These are phyloP conservation scores for Hirtodrosophila duncani DNA, from an alignment of 2,888 invertebrate species.

Conservation along the genomic window DNA sequence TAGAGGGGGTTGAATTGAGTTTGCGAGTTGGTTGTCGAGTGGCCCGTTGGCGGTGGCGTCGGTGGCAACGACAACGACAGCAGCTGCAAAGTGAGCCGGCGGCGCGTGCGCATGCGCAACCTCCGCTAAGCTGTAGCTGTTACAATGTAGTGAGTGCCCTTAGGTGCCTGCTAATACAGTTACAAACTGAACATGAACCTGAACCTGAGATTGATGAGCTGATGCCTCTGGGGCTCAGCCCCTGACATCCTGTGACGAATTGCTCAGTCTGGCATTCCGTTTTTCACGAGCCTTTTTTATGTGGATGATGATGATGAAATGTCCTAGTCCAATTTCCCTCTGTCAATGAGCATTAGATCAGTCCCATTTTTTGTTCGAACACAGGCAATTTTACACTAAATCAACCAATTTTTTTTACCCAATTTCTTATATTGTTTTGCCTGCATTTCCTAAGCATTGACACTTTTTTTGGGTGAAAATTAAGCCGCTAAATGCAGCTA, in stretches of 20 bases:
- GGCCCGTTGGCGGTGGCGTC: conserved; percentile 21
- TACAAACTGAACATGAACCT: no score
- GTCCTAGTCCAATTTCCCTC: conserved; percentile 20
- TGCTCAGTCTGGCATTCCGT: conserved; percentile 4
- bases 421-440: conserved; percentile 36
- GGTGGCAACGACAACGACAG: conserved; percentile 16
- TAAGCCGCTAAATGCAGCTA: conserved; percentile 30
- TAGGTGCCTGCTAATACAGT: conserved; percentile 44
- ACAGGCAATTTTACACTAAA: conserved; percentile 61
- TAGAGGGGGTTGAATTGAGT: conserved; percentile 46
- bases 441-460: conserved; percentile 11
- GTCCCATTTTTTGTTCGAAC: conserved; percentile 21
- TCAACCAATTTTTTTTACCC: conserved; percentile 61
- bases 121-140: conserved; percentile 13
- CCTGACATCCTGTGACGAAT: conserved; percentile 36
- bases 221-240: conserved; percentile 2
- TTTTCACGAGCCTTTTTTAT: conserved; percentile 30
- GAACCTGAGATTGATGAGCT: conserved; percentile 49
- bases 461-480: conserved; percentile 22
- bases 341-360: conserved; percentile 42
- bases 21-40: conserved; percentile 35
- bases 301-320: conserved; percentile 42
- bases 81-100: conserved; percentile 45
- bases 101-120: conserved; percentile 38
- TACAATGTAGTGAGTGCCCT: conserved; percentile 24